A percentile compares a stretch with the other conserved stretches of the same genome.
phyloP scores from a whole-genome alignment of 2,888 invertebrate genomes.

The Agriotes lineatus region DNA sequence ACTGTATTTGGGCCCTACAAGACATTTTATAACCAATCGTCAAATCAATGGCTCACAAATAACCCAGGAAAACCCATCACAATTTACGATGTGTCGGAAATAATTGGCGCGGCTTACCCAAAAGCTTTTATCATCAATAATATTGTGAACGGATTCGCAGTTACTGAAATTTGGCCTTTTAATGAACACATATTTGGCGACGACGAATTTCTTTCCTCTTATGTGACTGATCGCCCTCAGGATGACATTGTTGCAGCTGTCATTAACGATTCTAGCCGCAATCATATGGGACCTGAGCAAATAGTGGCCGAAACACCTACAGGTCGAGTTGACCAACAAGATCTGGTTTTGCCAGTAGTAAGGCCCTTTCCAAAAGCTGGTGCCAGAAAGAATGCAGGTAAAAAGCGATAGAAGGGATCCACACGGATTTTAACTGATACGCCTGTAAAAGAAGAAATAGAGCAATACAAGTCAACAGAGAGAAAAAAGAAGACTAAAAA shows the following conservation, averaged over 20 bases:
- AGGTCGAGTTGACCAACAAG: neutral
- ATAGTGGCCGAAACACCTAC: neutral
- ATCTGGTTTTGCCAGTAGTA: neutral
- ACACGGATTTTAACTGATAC: neutral
- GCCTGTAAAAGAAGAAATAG: neutral
- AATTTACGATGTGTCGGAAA: constrained; percentile 3
- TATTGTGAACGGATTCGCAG: neutral
- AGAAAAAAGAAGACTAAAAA: too few relatives aligned
- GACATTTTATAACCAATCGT: neutral
- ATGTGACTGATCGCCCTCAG: neutral
- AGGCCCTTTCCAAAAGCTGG: neutral
- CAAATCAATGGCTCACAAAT: neutral
- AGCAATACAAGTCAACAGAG: too few relatives aligned
- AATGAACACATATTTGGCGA: too few relatives aligned
- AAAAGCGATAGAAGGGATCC: neutral
- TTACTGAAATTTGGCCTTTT: too few relatives aligned
- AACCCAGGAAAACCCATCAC: constrained; percentile 10
- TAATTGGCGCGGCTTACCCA: neutral
- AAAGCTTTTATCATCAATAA: neutral
- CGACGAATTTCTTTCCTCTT: constrained; percentile 4
- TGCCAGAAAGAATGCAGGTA: neutral
- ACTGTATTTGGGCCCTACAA: too few relatives aligned
- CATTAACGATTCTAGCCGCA: neutral
- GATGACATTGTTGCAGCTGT: neutral
- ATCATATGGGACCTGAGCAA: neutral